These are phyloP conservation scores for Bujurquina vittata DNA, from an alignment of 2,113 vertebrate species.

Conservation along the genomic window DNA sequence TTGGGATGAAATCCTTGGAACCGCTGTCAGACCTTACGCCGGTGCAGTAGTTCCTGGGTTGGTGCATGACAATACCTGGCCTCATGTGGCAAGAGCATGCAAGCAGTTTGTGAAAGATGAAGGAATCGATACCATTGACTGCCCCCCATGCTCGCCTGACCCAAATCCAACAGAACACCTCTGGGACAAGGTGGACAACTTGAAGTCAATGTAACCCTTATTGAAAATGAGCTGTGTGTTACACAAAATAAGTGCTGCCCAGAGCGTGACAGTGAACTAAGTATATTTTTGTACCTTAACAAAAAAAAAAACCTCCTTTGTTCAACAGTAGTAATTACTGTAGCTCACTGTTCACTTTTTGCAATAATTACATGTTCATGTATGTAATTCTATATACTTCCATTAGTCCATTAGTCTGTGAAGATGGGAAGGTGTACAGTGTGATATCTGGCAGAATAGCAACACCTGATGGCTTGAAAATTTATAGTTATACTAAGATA, in stretches of 20 bases:
- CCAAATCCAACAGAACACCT: too few species aligned
- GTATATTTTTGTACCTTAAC: neutral
- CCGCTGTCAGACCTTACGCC: too few species aligned
- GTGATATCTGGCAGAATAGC: conserved; percentile 62
- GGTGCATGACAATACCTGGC: too few species aligned
- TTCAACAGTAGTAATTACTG: neutral
- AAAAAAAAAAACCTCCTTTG: neutral
- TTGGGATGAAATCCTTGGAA: too few species aligned
- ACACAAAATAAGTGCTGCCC: conserved; percentile 72
- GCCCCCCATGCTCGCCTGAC: too few species aligned
- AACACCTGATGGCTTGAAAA: accelerated
- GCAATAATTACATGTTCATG: too few species aligned
- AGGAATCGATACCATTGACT: too few species aligned
- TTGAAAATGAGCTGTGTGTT: conserved; percentile 54
- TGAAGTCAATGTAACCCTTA: conserved; percentile 70
- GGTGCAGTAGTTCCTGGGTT: too few species aligned
- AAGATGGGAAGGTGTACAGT: conserved; percentile 71
- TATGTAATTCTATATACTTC: neutral
- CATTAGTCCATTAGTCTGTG: conserved; percentile 73
- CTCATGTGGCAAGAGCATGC: too few species aligned
- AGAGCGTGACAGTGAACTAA: conserved; percentile 65
- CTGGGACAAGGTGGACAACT: too few species aligned
- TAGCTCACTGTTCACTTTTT: conserved; percentile 18
- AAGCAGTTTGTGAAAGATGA: too few species aligned
- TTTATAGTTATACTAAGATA: conserved; percentile 76